Evolutionary conservation across 2,888 invertebrate species (phyloP), one percentile per base, ranked within the genome.

Genomic region (Eupithecia vulgata): DNA sequence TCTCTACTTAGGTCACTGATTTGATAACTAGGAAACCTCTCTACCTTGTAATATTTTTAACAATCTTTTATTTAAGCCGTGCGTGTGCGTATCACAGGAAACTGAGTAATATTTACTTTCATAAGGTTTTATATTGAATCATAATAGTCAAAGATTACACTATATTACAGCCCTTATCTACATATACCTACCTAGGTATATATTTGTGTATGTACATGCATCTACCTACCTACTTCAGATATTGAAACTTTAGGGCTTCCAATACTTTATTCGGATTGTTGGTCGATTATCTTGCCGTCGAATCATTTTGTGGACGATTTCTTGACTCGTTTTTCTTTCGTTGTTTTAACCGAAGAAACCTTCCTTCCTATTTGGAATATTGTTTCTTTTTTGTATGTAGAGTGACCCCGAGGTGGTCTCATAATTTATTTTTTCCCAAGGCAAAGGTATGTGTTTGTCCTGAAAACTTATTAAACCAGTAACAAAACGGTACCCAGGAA

Each of bases 221-320:
- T n/a, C n/a, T 48, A 48, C n/a, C n/a, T 48, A 48, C n/a, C 48
- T 48, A 48, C 61, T 62, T 35, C 62, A 62, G 62, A 62, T 62
- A 37, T n/a, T 62, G 37, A 62, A 17, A 34, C 61, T 8, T 35
- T 7, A 59, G 21, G 48, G 48, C n/a, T 48, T 48, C 48, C 48
- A 48, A 48, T n/a, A n/a, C 7, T 10, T 8, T 21, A 10, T 21
- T 21, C 6, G 45, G n/a, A 48, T 52, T 10, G 52, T 52, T 52
- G 2, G 0, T 52, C 21, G 21, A 21, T 52, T 52, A 48, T 17
- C 45, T 15, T 8, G 21, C 10, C 48, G 21, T 52, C 10, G 48
- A 21, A n/a, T 52, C 4, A 15, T 42, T 42, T n/a, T 52, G n/a
- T 52, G n/a, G 17, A 10, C 6, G 21, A 52, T 52, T 52, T 52